A percentile compares a stretch with the other conserved stretches of the same genome.
Conservation (phyloP, 1,140 invertebrate species). For the Drosophila bocki region DNA sequence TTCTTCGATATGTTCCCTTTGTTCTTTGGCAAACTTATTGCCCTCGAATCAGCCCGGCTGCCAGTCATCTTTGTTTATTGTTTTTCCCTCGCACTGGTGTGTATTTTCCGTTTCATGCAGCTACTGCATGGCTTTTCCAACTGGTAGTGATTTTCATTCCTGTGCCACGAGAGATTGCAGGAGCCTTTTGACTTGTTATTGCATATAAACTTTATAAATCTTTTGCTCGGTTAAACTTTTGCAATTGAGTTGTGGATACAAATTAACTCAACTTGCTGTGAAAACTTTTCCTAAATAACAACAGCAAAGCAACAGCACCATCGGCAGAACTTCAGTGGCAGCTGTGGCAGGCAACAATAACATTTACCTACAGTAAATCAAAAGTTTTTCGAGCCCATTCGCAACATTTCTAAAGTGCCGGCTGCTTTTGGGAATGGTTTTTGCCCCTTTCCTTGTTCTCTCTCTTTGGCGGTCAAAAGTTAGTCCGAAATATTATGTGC, state of each 20-base stretch:
- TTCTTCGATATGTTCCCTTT: conserved; percentile 9
- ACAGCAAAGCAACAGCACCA: conserved; percentile 45
- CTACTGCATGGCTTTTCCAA: conserved; percentile 25
- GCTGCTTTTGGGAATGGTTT: conserved; percentile 31
- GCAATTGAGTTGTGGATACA: conserved; percentile 82
- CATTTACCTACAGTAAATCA: conserved; percentile 69
- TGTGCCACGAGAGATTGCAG: conserved; percentile 8
- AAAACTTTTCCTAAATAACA: conserved; percentile 73
- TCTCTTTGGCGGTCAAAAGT: conserved; percentile 36
- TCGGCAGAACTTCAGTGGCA: conserved; percentile 45
- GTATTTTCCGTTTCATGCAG: conserved; percentile 19
- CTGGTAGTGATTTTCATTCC: conserved; percentile 12
- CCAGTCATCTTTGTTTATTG: conserved; percentile 59
- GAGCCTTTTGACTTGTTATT: conserved; percentile 68
- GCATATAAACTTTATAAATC: conserved; percentile 82
- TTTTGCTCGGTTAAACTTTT: conserved; percentile 82
- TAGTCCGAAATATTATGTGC: conserved; percentile 27
- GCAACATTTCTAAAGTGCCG: conserved; percentile 42
- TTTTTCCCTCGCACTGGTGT: conserved; percentile 44
- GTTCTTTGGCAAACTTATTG: conserved; percentile 57
- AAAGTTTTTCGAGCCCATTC: conserved; percentile 56
- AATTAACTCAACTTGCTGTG: conserved; percentile 78
- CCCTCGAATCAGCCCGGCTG: conserved; percentile 18
- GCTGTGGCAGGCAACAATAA: conserved; percentile 69
- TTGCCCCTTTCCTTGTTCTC: conserved; percentile 4